These are phyloP conservation scores for Crossaster papposus DNA, from an alignment of 53 echinoderm and acorn worm genomes.

Conservation along the genomic window DNA sequence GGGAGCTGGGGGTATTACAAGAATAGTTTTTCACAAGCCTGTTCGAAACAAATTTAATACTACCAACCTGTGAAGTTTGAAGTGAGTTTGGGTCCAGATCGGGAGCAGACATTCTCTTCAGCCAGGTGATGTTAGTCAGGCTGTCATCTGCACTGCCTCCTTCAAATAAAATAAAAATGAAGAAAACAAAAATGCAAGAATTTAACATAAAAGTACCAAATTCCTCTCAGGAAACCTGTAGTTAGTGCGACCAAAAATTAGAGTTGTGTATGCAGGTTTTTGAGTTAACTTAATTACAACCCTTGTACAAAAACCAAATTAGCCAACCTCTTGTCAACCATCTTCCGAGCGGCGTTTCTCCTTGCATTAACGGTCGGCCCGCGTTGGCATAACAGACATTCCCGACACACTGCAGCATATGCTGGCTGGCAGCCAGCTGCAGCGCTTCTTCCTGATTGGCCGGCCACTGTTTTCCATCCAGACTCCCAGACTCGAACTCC, in stretches of 20 bases:
- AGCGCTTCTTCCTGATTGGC: slow-evolving; percentile 18
- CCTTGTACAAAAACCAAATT: background rate
- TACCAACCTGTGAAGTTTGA: slow-evolving; percentile 50
- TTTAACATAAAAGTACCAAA: background rate
- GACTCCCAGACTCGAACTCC: background rate
- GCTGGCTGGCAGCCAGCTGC: slow-evolving; percentile 32
- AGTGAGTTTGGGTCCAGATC: slow-evolving; percentile 74
- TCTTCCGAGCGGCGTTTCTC: background rate
- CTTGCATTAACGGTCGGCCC: slow-evolving; percentile 12
- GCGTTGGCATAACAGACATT: background rate
- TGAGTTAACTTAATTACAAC: no score
- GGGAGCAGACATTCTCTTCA: slow-evolving; percentile 85
- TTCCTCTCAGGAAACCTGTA: no score
- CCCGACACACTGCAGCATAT: slow-evolving; percentile 33
- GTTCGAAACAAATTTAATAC: no score
- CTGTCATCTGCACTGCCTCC: slow-evolving; percentile 73
- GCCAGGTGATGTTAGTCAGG: slow-evolving; percentile 96
- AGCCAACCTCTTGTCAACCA: slow-evolving; percentile 33
- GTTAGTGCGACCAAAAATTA: no score
- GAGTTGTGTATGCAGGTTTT: no score
- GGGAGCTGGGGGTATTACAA: no score
- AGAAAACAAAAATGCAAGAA: no score
- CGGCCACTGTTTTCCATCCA: background rate
- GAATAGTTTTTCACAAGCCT: no score
- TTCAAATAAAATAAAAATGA: background rate